Evolutionary conservation across 2,888 invertebrate genomes (phyloP).

Genomic region (Thecophora atra): DNA sequence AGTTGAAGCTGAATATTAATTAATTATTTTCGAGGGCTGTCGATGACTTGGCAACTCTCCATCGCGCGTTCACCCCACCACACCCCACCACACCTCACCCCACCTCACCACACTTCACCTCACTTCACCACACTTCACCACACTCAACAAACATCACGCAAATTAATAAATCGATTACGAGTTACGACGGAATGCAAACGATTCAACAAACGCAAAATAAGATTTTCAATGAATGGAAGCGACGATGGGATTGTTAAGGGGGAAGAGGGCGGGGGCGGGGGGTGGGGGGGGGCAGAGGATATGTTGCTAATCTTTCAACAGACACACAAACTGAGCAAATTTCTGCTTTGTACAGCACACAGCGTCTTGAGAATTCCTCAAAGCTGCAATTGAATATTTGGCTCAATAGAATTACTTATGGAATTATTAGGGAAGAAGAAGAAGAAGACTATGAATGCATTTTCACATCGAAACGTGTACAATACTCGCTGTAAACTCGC

Average conservation of each 20-base stretch:
- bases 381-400: too few species aligned
- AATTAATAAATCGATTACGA: background rate
- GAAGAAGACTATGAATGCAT: too few species aligned
- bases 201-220: background rate
- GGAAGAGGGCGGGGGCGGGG: background rate
- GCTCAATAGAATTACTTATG: too few species aligned
- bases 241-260: background rate
- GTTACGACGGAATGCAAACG: background rate
- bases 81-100: too few species aligned
- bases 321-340: too few species aligned
- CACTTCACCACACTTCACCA: background rate
- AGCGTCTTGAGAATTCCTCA: too few species aligned
- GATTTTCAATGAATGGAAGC: background rate
- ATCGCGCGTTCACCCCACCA: too few species aligned
- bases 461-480: too few species aligned
- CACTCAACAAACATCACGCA: background rate
- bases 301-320: too few species aligned
- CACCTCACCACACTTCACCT: background rate
- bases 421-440: too few species aligned
- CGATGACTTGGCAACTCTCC: background rate
- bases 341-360: too few species aligned
- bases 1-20: constrained; percentile 3
- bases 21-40: constrained; percentile 6
- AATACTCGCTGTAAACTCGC: too few species aligned
- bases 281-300: background rate